phyloP scores from a whole-genome alignment of 1,140 invertebrate genomes.

The Centruroides vittatus region DNA sequence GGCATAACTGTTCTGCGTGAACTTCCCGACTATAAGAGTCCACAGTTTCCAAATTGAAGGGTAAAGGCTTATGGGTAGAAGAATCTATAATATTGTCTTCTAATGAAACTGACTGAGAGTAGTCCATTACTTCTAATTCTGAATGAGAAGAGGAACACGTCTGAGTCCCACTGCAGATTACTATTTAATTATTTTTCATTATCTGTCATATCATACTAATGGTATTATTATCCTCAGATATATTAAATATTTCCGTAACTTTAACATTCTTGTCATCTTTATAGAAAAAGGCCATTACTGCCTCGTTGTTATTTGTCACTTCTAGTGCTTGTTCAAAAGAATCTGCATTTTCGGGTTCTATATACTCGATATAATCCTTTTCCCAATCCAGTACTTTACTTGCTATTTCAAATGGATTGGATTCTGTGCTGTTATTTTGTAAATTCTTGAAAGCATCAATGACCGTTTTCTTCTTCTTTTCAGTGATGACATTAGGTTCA shows the following conservation, averaged over 20 bases:
- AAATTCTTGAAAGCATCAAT: conserved; percentile 12
- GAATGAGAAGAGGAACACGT: no score
- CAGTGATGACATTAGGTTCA: background rate
- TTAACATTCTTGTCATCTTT: conserved; percentile 64
- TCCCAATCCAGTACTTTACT: conserved; percentile 18
- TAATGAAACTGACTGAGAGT: no score
- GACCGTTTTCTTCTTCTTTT: conserved; percentile 1
- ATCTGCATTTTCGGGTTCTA: conserved; percentile 39
- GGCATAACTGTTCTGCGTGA: no score
- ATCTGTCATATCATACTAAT: conserved; percentile 3
- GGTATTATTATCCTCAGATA: conserved; percentile 41
- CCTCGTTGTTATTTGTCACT: conserved; percentile 62
- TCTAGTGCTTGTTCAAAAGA: conserved; percentile 74
- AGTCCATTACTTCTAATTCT: no score
- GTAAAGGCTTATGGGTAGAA: no score
- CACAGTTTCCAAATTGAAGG: no score
- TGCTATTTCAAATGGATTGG: conserved; percentile 19
- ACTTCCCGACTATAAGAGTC: no score
- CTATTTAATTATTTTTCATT: conserved; percentile 9
- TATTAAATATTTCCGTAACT: conserved; percentile 74
- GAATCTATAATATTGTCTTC: no score
- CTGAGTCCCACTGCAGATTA: conserved; percentile 12
- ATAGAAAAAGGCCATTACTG: conserved; percentile 74
- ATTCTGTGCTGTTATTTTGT: conserved; percentile 9
- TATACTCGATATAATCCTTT: conserved; percentile 7